These are phyloP conservation scores for Phainopepla nitens DNA, from an alignment of 2,113 vertebrate species.

Conservation along the genomic window DNA sequence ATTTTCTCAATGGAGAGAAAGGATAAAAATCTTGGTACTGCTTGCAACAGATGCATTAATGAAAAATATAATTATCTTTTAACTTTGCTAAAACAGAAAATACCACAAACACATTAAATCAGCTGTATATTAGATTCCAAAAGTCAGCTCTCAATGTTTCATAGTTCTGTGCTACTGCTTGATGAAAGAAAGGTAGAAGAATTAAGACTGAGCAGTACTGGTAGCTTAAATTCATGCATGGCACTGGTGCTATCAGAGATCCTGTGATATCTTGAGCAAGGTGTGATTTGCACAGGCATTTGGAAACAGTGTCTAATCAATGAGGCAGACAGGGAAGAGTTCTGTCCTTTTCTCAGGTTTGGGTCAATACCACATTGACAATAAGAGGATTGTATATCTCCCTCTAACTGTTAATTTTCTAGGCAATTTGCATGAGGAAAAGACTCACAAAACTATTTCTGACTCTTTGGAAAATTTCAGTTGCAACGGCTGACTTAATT, in stretches of 20 bases:
- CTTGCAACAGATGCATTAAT: background rate
- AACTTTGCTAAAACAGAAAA: background rate
- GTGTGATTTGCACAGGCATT: background rate
- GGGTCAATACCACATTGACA: background rate
- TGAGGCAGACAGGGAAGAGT: background rate
- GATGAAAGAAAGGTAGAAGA: background rate
- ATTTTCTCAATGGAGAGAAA: background rate
- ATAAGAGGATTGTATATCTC: background rate
- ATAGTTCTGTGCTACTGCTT: background rate
- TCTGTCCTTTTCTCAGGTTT: background rate
- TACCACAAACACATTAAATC: accelerated
- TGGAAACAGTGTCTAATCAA: background rate
- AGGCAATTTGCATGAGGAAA: background rate
- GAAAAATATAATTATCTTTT: background rate
- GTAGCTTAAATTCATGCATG: background rate
- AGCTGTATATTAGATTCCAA: background rate
- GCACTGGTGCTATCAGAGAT: background rate
- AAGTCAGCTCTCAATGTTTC: background rate
- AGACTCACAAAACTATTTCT: background rate
- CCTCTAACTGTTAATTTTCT: background rate
- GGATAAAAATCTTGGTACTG: background rate
- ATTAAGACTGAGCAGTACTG: background rate
- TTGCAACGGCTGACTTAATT: background rate
- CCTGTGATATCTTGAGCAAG: background rate
- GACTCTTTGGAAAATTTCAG: background rate